Evolutionary conservation across 2,888 invertebrate species (phyloP), one percentile per base, ranked within the genome.

Genomic region (Odontocerum albicorne): DNA sequence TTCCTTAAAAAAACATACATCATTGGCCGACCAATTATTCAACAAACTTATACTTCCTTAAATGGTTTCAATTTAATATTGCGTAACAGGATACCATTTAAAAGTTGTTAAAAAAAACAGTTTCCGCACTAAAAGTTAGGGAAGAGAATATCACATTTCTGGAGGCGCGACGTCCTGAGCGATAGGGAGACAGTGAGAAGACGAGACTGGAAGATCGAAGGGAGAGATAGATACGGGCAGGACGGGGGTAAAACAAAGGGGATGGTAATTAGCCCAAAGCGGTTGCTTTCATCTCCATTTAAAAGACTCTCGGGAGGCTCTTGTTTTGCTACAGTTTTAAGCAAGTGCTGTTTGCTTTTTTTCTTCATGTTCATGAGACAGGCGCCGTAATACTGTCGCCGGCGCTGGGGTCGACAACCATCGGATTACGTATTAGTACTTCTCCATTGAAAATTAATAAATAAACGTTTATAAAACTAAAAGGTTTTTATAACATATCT

Each of bases 61-160:
- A n/a, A n/a, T n/a, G n/a, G n/a, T n/a, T n/a, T n/a, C n/a, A n/a
- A n/a, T n/a, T n/a, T n/a, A n/a, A n/a, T n/a, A n/a, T n/a, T n/a
- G n/a, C n/a, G n/a, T n/a, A n/a, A n/a, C n/a, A n/a, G n/a, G n/a
- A n/a, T n/a, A n/a, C n/a, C n/a, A n/a, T n/a, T n/a, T n/a, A n/a
- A n/a, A n/a, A n/a, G n/a, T n/a, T n/a, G n/a, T 31, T 38, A 7
- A 35, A 22, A 44, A 57, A 57, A 52, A 47, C 43, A 36, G 39
- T 57, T 57, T 57, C 57, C 52, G 57, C 43, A 49, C 35, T 52
- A 53, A 49, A 53, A 47, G 27, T 38, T 27, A 33, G 20, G 49
- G 31, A 49, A 42, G 49, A 33, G 15, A 21, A 44, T 51, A 31
- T 51, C 51, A 27, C 8, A 36, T 51, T 51, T 50, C 50, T 33